These are phyloP conservation scores for Galeruca laticollis DNA, from an alignment of 2,888 invertebrate species.

Conservation along the genomic window DNA sequence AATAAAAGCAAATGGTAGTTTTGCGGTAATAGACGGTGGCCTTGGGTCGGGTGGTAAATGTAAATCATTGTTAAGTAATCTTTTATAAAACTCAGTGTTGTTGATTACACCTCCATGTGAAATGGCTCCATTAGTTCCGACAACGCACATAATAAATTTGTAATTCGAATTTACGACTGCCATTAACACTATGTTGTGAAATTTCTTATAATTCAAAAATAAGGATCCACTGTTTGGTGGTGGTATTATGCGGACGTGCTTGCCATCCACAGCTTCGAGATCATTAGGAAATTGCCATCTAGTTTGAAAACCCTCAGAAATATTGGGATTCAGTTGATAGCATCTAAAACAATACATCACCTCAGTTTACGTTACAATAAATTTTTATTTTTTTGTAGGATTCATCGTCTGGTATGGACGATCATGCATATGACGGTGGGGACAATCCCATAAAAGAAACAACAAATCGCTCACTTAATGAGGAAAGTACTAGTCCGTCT, in stretches of 20 bases:
- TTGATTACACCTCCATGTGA: conserved; percentile 8
- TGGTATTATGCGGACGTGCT: not conserved
- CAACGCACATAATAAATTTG: conserved; percentile 6
- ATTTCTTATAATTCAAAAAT: not conserved
- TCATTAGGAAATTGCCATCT: conserved; percentile 16
- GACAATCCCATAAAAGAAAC: too few species aligned
- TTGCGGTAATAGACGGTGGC: not conserved
- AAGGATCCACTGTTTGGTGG: not conserved
- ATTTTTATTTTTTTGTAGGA: not conserved
- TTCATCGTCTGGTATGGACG: not conserved
- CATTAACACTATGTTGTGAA: not conserved
- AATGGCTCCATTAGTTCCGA: too few species aligned
- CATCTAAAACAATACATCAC: conserved; percentile 16
- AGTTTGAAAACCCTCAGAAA: conserved; percentile 11
- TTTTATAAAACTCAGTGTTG: not conserved
- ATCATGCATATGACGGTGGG: not conserved
- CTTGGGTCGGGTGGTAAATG: too few species aligned
- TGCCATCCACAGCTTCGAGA: not conserved
- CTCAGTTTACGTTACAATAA: conserved; percentile 6
- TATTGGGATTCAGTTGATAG: conserved; percentile 9
- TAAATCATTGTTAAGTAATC: too few species aligned
- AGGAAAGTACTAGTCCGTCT: not conserved
- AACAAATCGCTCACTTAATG: not conserved
- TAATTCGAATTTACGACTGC: conserved; percentile 7
- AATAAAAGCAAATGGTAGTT: conserved; percentile 1